A percentile compares a stretch with the other conserved stretches of the same genome.
These are phyloP conservation scores for Dorcus parallelipipedus DNA, from an alignment of 2,888 invertebrate species.

Conservation along the genomic window DNA sequence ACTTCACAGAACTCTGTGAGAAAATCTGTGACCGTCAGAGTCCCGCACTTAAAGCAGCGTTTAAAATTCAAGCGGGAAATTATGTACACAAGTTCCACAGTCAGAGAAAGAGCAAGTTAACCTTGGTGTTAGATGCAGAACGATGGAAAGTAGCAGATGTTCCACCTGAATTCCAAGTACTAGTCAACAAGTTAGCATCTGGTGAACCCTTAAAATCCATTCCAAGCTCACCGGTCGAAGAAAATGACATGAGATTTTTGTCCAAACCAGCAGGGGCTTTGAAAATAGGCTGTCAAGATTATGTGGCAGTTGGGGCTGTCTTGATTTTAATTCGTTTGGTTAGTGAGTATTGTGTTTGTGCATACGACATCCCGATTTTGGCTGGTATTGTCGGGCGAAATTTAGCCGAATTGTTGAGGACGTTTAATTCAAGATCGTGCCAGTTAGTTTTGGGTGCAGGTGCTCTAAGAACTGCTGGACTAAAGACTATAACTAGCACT, in stretches of 20 bases:
- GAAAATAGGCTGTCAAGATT: conserved; percentile 54
- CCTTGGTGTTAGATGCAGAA: conserved; percentile 82
- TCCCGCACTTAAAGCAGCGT: conserved; percentile 74
- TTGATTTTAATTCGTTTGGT: conserved; percentile 86
- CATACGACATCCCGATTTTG: conserved; percentile 72
- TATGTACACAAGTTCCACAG: conserved; percentile 90
- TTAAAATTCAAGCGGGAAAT: conserved; percentile 84
- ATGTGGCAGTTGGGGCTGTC: conserved; percentile 76
- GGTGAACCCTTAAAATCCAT: conserved; percentile 46
- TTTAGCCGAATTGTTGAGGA: conserved; percentile 82
- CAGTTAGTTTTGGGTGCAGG: conserved; percentile 96
- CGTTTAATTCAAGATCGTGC: conserved; percentile 85
- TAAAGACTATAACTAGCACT: conserved; percentile 91
- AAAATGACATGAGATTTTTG: conserved; percentile 28
- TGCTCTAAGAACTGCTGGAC: conserved; percentile 89
- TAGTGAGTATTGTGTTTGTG: conserved; percentile 86
- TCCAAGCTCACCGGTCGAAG: conserved; percentile 40
- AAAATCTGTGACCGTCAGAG: conserved; percentile 71
- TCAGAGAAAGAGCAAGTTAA: conserved; percentile 81
- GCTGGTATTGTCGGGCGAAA: conserved; percentile 79
- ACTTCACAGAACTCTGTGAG: conserved; percentile 75
- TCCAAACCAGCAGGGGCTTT: conserved; percentile 30
- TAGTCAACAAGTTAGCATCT: conserved; percentile 64
- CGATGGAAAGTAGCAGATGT: conserved; percentile 93
- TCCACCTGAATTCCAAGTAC: conserved; percentile 81